These are phyloP conservation scores for Psilopsiagon aymara DNA, from an alignment of 2,113 vertebrate genomes.

Conservation along the genomic window DNA sequence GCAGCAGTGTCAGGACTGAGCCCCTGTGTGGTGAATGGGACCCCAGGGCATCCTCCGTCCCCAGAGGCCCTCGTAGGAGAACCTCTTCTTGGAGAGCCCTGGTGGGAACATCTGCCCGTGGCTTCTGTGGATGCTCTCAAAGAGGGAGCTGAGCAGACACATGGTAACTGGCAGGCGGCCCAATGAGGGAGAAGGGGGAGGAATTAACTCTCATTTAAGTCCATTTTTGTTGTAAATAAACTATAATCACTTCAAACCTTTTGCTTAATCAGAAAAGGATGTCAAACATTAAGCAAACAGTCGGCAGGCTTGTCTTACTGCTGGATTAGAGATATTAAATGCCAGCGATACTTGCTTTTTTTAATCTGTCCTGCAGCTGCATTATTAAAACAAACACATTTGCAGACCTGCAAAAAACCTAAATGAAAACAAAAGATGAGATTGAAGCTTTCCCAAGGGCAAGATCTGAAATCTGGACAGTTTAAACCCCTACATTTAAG, in stretches of 20 bases:
- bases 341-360: slow-evolving; percentile 21
- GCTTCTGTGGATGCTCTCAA: slow-evolving; percentile 36
- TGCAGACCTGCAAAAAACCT: slow-evolving; percentile 58
- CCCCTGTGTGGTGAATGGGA: not conserved
- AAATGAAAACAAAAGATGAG: slow-evolving; percentile 59
- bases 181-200: slow-evolving; percentile 44
- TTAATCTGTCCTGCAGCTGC: slow-evolving; percentile 64
- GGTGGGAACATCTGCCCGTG: slow-evolving; percentile 12
- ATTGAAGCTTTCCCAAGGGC: slow-evolving; percentile 45
- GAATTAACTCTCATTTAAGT: slow-evolving; percentile 72
- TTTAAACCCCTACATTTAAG: slow-evolving; percentile 39
- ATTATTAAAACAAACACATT: slow-evolving; percentile 69
- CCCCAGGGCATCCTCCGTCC: not conserved
- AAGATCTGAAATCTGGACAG: slow-evolving; percentile 17
- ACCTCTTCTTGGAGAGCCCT: not conserved
- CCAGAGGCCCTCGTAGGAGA: not conserved
- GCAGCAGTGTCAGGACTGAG: not conserved
- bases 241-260: slow-evolving; percentile 75
- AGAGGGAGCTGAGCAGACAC: slow-evolving; percentile 43
- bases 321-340: slow-evolving; percentile 61
- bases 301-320: slow-evolving; percentile 53
- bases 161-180: slow-evolving; percentile 29
- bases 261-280: slow-evolving; percentile 73
- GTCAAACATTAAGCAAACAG: slow-evolving; percentile 59
- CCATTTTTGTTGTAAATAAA: slow-evolving; percentile 75